Evolutionary conservation across 2,113 vertebrate species (phyloP), one percentile per base, ranked within the genome.

Genomic region (Procapra przewalskii): DNA sequence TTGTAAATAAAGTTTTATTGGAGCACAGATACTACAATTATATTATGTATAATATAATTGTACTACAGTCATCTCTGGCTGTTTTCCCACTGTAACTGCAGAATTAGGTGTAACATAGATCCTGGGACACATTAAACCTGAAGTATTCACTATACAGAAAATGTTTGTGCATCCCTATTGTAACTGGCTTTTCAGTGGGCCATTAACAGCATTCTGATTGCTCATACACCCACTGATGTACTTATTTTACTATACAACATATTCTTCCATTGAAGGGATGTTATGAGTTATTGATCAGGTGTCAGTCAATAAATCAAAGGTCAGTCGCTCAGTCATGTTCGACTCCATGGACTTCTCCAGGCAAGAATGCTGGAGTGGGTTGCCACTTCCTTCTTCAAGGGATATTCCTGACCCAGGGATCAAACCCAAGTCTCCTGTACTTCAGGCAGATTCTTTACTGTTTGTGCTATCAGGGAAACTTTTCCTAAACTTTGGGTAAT

Each of bases 251-350:
- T 33, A 54, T 40, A 40, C 48, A 84, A 83, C 7, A 43, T 36
- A 19, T 43, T 60, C 29, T 93, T 92, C 54, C 25, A 75, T 55
- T 87, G 31, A 62, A 6, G 19, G 3, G 11, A 55, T 62, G 25
- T 59, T 55, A 57, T 67, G 13, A 50, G 15, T 45, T 93, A 52
- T 19, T 16, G 25, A 33, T 43, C 17, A 75, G 4, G 27, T 60
- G 36, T 91, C 60, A 82, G 36, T 91, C 60, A 82, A 90, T n/a
- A 55, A 90, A 64, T 33, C 27, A 93, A 14, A 7, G 17, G 64
- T 36, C 33, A 67, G 17, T 67, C 2, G 0, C 33, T 67, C 33
- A 36, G 64, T 67, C 2, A 1, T 67, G 33, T 67, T 67, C 0
- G 0, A 67, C 33, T 21, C 33, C 33, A 10, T 67, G 33, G 33